Conservation (phyloP, 2,888 invertebrate genomes). For the Cheilosia soror region DNA sequence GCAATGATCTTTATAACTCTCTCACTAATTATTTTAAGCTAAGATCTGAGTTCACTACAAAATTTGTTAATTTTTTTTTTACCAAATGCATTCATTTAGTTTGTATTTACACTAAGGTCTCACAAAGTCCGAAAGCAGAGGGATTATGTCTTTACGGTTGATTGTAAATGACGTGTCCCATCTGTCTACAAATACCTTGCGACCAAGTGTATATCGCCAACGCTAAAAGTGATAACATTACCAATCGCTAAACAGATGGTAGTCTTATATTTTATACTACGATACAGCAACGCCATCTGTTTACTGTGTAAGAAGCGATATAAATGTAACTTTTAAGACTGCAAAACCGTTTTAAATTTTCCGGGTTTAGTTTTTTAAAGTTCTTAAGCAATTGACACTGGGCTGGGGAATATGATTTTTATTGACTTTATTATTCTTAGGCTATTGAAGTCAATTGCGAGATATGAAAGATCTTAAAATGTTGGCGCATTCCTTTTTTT, state of each 20-base stretch:
- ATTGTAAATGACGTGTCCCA: background rate
- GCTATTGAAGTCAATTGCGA: constrained; percentile 11
- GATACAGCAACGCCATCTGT: constrained; percentile 36
- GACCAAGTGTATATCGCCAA: constrained; percentile 47
- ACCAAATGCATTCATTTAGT: constrained; percentile 66
- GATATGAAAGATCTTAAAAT: constrained; percentile 26
- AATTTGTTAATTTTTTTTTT: constrained; percentile 36
- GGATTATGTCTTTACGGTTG: background rate
- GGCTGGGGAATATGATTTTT: constrained; percentile 52
- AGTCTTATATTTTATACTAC: constrained; percentile 41
- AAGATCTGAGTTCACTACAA: constrained; percentile 52
- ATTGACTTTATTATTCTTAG: constrained; percentile 57
- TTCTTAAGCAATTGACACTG: constrained; percentile 26
- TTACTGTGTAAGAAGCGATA: constrained; percentile 6
- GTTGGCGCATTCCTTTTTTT: constrained; percentile 66
- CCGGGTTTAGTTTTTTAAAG: constrained; percentile 63
- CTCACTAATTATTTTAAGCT: constrained; percentile 40
- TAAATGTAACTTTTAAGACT: constrained; percentile 61
- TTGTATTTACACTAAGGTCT: constrained; percentile 44
- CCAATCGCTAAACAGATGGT: constrained; percentile 26
- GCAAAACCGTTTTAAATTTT: constrained; percentile 61
- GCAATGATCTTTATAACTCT: constrained; percentile 57
- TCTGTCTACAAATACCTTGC: constrained; percentile 19
- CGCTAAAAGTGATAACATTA: constrained; percentile 38
- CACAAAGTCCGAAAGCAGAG: background rate